Evolutionary conservation across 2,888 invertebrate genomes (phyloP).

Genomic region (Prenolepis imparis): DNA sequence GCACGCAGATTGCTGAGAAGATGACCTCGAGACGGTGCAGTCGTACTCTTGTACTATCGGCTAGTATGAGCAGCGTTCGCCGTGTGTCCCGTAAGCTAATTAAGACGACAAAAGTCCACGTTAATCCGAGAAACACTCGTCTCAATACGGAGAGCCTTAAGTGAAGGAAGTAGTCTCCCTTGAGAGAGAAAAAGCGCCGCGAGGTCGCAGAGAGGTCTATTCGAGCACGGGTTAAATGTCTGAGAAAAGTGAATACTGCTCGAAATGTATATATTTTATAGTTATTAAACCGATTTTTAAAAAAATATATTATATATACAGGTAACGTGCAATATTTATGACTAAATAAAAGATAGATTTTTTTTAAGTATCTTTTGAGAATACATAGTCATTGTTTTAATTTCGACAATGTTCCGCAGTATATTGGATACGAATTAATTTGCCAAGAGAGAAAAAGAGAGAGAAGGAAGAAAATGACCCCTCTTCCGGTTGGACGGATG

Average conservation of each 20-base stretch:
- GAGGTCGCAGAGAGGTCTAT: constrained; percentile 4
- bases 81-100: constrained; percentile 81
- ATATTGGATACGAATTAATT: constrained; percentile 36
- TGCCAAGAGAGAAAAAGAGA: constrained; percentile 1
- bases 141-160: constrained; percentile 70
- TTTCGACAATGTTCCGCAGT: constrained; percentile 14
- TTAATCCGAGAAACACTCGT: constrained; percentile 78
- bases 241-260: neutral
- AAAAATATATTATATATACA: too few relatives aligned
- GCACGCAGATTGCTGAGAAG: constrained; percentile 79
- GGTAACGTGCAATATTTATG: neutral
- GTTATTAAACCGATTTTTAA: neutral
- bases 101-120: constrained; percentile 83
- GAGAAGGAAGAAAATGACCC: neutral
- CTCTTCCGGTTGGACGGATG: constrained; percentile 51
- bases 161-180: constrained; percentile 32
- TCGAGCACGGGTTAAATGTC: neutral
- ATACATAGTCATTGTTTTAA: neutral
- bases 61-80: constrained; percentile 70
- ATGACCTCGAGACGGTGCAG: constrained; percentile 77
- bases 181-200: constrained; percentile 41
- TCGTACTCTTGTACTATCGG: constrained; percentile 70
- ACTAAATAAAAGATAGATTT: neutral
- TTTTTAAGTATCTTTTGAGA: neutral
- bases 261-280: neutral